Evolutionary conservation across 2,113 vertebrate genomes (phyloP).

Genomic region (Chlorodrepanis virens): DNA sequence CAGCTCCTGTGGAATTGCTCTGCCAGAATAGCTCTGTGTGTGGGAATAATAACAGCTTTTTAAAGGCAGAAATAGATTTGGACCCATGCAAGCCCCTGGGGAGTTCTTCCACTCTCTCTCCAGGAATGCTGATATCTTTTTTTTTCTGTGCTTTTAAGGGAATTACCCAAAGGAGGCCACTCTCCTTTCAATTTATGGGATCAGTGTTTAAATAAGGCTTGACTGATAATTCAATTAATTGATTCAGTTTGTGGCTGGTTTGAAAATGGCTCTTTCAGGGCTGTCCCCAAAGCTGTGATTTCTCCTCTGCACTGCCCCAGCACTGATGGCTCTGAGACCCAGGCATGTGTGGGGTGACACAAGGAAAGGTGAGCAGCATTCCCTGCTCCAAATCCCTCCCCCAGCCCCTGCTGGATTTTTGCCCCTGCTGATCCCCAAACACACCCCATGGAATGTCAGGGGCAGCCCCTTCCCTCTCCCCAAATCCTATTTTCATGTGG

Average conservation of each 20-base stretch:
- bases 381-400: not conserved
- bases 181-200: not conserved
- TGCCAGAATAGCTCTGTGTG: not conserved
- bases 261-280: not conserved
- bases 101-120: not conserved
- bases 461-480: not conserved
- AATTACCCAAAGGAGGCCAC: not conserved
- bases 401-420: not conserved
- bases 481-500: fast-evolving
- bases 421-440: not conserved
- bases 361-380: not conserved
- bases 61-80: not conserved
- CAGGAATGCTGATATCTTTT: not conserved
- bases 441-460: fast-evolving
- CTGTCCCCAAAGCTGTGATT: not conserved
- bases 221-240: not conserved
- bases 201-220: not conserved
- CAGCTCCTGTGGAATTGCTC: not conserved
- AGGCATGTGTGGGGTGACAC: fast-evolving
- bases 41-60: not conserved
- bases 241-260: not conserved
- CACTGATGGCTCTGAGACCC: not conserved
- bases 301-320: not conserved
- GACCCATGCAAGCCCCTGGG: not conserved
- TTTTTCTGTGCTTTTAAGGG: not conserved